Conservation (phyloP, 2,797 vertebrate species). For the Lagocephalus sceleratus region DNA sequence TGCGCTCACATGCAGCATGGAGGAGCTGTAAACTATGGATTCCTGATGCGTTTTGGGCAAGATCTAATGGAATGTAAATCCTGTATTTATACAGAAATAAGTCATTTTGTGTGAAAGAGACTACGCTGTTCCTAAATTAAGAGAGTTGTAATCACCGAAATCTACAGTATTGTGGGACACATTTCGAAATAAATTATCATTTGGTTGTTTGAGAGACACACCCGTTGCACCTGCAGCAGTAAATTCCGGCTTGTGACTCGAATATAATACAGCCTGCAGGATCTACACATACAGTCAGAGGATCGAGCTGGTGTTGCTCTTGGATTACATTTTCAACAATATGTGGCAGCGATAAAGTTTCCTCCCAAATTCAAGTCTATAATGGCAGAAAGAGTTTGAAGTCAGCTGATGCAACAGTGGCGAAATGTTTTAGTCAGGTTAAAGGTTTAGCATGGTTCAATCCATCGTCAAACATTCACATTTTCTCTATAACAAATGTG, state of each 20-base stretch:
- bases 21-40: too few relatives aligned
- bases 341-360: slow-evolving; percentile 37
- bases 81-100: too few relatives aligned
- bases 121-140: too few relatives aligned
- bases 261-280: slow-evolving; percentile 21
- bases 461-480: too few relatives aligned
- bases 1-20: too few relatives aligned
- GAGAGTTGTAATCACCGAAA: too few relatives aligned
- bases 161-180: slow-evolving; percentile 34
- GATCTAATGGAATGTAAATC: too few relatives aligned
- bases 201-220: slow-evolving; percentile 18
- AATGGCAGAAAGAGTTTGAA: slow-evolving; percentile 29
- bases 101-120: too few relatives aligned
- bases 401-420: slow-evolving; percentile 36
- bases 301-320: slow-evolving; percentile 40
- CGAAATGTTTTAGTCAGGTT: slow-evolving; percentile 23
- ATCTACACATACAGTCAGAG: slow-evolving; percentile 32
- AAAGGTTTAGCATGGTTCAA: slow-evolving; percentile 1
- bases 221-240: too few relatives aligned
- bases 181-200: slow-evolving; percentile 44
- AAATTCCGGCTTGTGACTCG: too few relatives aligned
- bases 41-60: too few relatives aligned
- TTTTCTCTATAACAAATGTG: too few relatives aligned
- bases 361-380: slow-evolving; percentile 14
- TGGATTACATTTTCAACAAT: slow-evolving; percentile 19